Base-by-base conservation (phyloP, 2,113 vertebrate genomes). In the Ictalurus punctatus region DNA sequence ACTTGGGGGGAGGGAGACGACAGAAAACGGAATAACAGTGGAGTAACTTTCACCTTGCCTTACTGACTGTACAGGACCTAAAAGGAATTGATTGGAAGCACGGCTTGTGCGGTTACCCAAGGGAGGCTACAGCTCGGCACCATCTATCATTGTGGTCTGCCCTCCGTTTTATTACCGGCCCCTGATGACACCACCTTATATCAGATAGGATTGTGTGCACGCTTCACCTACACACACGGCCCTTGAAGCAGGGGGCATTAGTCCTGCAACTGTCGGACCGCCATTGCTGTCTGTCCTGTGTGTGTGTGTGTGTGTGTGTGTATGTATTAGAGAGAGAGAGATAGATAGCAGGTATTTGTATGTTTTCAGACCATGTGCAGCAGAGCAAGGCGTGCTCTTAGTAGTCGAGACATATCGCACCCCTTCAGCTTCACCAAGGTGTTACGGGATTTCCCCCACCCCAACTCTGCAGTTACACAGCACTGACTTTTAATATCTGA, bases 261-360 rank as follows among this genome's bases (percentile, higher is more conserved):
- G 91, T 87, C 83, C 86, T 91, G 91, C 90, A 87, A 90, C 86
- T 67, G 71, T 87, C 69, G 14, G 80, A 91, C 88, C 78, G 54
- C 58, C 74, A 37, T 83, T 89, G 88, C 91, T 90, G 90, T 54
- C 58, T 44, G 81, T 34, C 27, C 52, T 30, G 80, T 27, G 89
- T 86, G 84, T 81, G 30, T 90, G 84, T 84, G 86, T 74, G 58
- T 59, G 65, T 82, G 30, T 48, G 90, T 71, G 52, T 71, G 78
- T 61, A 37, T 37, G 83, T 87, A 48, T 48, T 48, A 52, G 58
- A 2, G 12, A 27, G 44, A 74, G 21, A 27, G 23, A 69, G 82
- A 85, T 59, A 81, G 80, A 83, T 78, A 83, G 81, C 52, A 83
- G 81, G 74, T 9, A 19, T 48, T 69, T 89, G 84, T 82, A 78